phyloP scores from a whole-genome alignment of 2,113 vertebrate genomes.

The Thamnophis sirtalis region DNA sequence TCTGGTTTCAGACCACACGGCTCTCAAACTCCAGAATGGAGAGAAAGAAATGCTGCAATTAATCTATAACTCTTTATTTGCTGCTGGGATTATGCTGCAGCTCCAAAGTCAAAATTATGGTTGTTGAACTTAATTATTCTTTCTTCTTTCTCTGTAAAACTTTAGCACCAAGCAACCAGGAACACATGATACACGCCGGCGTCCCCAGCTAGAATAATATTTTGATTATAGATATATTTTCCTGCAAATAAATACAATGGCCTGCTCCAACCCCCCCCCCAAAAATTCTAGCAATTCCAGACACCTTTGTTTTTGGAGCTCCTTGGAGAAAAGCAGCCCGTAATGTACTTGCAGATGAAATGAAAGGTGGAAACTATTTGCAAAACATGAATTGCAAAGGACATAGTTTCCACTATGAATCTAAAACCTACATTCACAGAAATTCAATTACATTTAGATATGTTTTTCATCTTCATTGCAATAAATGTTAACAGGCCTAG shows the following conservation, averaged over 20 bases:
- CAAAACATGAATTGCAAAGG: neutral
- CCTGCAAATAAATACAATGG: conserved; percentile 42
- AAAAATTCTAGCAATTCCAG: neutral
- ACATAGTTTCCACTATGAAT: neutral
- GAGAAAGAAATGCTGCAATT: conserved; percentile 46
- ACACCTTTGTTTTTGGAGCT: neutral
- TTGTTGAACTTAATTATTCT: conserved; percentile 18
- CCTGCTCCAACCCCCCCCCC: neutral
- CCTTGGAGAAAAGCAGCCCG: neutral
- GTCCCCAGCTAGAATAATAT: conserved; percentile 26
- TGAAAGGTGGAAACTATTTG: conserved; percentile 4
- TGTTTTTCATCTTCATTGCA: neutral
- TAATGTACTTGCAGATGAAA: conserved; percentile 13
- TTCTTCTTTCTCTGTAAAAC: neutral
- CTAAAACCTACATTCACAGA: neutral
- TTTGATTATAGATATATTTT: conserved; percentile 44
- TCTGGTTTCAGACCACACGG: conserved; percentile 28
- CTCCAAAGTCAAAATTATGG: neutral
- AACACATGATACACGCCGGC: conserved; percentile 36
- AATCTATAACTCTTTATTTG: neutral
- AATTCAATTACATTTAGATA: neutral
- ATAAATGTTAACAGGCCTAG: neutral
- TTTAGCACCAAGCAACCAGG: conserved; percentile 21
- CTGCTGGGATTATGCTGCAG: neutral
- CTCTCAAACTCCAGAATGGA: conserved; percentile 48